Evolutionary conservation across 2,888 invertebrate species (phyloP), one percentile per base, ranked within the genome.

Genomic region (Plebejus argus): DNA sequence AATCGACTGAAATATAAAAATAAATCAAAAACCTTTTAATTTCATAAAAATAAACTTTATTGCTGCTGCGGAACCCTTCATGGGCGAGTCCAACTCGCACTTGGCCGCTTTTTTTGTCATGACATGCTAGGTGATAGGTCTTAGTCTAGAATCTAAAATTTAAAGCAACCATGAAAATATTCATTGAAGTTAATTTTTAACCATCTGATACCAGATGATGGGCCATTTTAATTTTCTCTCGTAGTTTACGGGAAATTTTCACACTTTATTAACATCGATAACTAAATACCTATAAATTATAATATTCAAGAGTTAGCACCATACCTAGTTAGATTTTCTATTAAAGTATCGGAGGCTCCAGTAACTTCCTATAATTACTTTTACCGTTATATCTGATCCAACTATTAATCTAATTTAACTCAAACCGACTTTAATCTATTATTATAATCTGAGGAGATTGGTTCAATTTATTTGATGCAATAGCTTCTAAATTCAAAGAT

Each of bases 401-500:
- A 53, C 53, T 53, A 53, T 53, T 66, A 66, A 66, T 66, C 15
- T 66, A 15, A 66, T 66, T 66, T 66, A 66, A 33, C 66, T 18
- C 66, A 28, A 66, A 12, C 15, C 66, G 18, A 66, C 66, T 28
- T 66, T 66, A 66, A 66, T 66, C 66, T 66, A 28, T 66, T 66
- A 66, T 66, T 66, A 66, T 66, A 66, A 66, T 66, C 66, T 66
- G 66, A 28, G 28, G 6, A 66, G 66, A 28, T 66, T 33, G 66
- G 66, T 28, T 66, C 20, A 20, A 61, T 61, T 66, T 66, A 33
- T 15, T 28, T 15, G 28, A 18, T 33, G 15, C 28, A 15, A 66
- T 28, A 5, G 15, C 66, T 33, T 66, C 15, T 20, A 66, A 66
- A 53, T 53, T 53, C 18, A 53, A 53, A 53, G 18, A 18, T 53